Evolutionary conservation across 2,113 vertebrate species (phyloP).

Genomic region (Lophius piscatorius): DNA sequence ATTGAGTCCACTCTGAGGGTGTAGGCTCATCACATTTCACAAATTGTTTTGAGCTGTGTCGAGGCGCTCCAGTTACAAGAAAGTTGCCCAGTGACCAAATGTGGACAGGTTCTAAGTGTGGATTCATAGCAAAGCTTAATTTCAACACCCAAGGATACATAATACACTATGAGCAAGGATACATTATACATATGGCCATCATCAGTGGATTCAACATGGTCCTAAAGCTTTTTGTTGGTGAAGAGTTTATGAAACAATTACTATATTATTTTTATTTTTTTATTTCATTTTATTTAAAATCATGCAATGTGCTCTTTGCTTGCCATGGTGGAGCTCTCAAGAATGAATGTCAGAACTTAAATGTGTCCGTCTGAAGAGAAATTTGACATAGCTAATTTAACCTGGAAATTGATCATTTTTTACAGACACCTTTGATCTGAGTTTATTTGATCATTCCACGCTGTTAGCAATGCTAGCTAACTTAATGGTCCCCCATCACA

Average conservation of each 20-base stretch:
- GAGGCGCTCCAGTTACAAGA: conserved; percentile 43
- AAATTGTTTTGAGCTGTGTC: conserved; percentile 2
- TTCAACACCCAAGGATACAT: conserved; percentile 37
- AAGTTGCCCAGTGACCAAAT: conserved; percentile 46
- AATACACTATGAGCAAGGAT: conserved; percentile 13
- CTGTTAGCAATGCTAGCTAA: conserved; percentile 13
- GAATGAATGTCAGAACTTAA: too few relatives aligned
- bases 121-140: conserved; percentile 33
- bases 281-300: too few relatives aligned
- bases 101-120: conserved; percentile 37
- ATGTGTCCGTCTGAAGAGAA: conserved; percentile 22
- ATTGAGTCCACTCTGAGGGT: too few relatives aligned
- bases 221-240: too few relatives aligned
- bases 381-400: conserved; percentile 49
- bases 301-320: conserved; percentile 1
- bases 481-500: too few relatives aligned
- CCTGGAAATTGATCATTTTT: conserved; percentile 31
- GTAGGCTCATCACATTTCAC: conserved; percentile 42
- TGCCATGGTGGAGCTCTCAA: too few relatives aligned
- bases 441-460: conserved; percentile 18
- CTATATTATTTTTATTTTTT: too few relatives aligned
- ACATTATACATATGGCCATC: too few relatives aligned
- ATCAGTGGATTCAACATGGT: too few relatives aligned
- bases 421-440: conserved; percentile 44
- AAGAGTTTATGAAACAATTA: too few relatives aligned